Conservation (phyloP, 1,140 invertebrate genomes). For the Papilio glaucus region DNA sequence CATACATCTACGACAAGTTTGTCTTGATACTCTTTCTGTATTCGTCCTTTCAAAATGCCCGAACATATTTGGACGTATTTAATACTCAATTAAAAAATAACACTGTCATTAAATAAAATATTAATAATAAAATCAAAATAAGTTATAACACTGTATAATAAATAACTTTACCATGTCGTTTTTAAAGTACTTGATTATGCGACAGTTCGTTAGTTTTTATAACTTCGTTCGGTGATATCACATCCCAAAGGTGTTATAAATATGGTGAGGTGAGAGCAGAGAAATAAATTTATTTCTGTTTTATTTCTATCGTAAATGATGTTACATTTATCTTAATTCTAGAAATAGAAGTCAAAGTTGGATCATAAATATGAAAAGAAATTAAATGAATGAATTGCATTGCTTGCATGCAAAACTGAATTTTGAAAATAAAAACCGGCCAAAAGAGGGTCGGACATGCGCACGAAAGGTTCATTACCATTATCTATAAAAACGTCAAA, state of each 20-base stretch:
- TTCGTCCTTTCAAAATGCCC: too few relatives aligned
- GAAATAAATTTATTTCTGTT: slow-evolving; percentile 9
- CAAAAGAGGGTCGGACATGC: too few relatives aligned
- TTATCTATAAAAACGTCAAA: too few relatives aligned
- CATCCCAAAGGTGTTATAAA: slow-evolving; percentile 20
- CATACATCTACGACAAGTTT: too few relatives aligned
- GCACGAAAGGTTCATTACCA: too few relatives aligned
- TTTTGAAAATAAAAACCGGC: neutral
- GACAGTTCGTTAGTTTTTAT: slow-evolving; percentile 24
- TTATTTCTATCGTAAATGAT: slow-evolving; percentile 3
- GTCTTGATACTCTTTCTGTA: too few relatives aligned
- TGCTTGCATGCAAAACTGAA: neutral
- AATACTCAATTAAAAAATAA: too few relatives aligned
- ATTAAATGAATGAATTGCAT: neutral
- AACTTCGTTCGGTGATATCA: slow-evolving; percentile 1
- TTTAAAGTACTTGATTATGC: neutral
- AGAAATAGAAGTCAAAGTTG: neutral
- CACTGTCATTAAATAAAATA: too few relatives aligned
- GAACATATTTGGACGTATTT: too few relatives aligned
- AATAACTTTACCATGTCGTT: neutral
- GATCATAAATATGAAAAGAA: neutral
- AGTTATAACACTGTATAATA: neutral
- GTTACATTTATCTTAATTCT: slow-evolving; percentile 6
- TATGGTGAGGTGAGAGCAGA: neutral
- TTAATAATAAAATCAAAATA: too few relatives aligned